Evolutionary conservation across 2,113 vertebrate species (phyloP).

Genomic region (Procavia capensis): DNA sequence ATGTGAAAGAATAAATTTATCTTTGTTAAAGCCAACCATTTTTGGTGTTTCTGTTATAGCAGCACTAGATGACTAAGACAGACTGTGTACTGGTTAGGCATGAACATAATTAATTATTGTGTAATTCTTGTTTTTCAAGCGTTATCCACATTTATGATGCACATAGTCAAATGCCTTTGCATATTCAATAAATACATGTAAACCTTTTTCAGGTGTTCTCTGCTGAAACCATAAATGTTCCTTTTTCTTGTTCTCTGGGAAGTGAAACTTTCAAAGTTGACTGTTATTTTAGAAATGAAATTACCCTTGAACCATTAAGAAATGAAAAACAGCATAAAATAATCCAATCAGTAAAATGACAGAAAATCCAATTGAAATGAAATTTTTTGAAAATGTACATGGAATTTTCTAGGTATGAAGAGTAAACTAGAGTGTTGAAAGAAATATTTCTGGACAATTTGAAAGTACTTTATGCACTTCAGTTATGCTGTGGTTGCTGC

Average conservation of each 20-base stretch:
- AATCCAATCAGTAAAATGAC: background rate
- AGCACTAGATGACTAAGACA: too few species aligned
- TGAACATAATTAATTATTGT: background rate
- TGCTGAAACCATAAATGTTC: background rate
- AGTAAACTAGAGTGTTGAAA: slow-evolving; percentile 16
- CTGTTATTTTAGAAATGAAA: slow-evolving; percentile 47
- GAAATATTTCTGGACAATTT: background rate
- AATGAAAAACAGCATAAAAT: background rate
- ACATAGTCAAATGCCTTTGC: background rate
- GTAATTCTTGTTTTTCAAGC: background rate
- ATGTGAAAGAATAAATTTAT: too few species aligned
- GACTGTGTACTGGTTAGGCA: background rate
- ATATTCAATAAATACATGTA: background rate
- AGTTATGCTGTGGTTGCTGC: slow-evolving; percentile 22
- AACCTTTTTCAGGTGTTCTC: background rate
- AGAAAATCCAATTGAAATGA: slow-evolving; percentile 50
- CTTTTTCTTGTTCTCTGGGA: background rate
- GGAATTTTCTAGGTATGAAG: slow-evolving; percentile 29
- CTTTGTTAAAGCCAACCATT: too few species aligned
- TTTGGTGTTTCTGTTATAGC: too few species aligned
- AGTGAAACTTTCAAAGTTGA: background rate
- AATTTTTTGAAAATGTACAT: background rate
- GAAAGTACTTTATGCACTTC: slow-evolving; percentile 5
- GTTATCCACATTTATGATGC: background rate
- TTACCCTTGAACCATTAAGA: background rate